These are phyloP conservation scores for Balearica regulorum DNA, from an alignment of 2,797 vertebrate species.

Conservation along the genomic window DNA sequence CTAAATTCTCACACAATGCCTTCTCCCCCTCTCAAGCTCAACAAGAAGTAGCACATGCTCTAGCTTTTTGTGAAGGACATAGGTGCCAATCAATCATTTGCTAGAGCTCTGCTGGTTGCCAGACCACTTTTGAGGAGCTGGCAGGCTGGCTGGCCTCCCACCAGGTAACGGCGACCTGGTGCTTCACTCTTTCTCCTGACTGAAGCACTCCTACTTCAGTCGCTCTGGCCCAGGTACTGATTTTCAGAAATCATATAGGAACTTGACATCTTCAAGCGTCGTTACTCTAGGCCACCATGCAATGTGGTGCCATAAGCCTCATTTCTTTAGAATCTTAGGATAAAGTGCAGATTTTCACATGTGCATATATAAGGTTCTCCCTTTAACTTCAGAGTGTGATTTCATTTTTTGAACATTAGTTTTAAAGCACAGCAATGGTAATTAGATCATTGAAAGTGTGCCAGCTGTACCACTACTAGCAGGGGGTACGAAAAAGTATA, in stretches of 20 bases:
- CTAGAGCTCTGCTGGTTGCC: not conserved
- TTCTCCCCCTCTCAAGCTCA: not conserved
- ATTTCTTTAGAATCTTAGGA: not conserved
- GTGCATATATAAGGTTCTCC: not conserved
- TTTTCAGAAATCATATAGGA: not conserved
- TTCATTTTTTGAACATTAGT: not conserved
- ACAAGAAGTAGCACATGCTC: not conserved
- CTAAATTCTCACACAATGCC: not conserved
- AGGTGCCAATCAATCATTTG: not conserved
- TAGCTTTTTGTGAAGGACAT: not conserved
- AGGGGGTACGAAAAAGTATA: not conserved
- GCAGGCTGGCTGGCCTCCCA: not conserved
- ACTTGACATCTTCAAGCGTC: rapidly evolving
- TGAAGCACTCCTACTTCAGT: not conserved
- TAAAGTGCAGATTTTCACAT: not conserved
- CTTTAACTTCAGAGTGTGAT: not conserved
- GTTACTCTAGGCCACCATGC: not conserved
- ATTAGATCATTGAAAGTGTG: not conserved
- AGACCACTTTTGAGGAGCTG: not conserved
- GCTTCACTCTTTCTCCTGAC: rapidly evolving
- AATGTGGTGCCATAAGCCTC: not conserved
- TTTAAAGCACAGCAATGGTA: not conserved
- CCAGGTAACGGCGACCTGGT: rapidly evolving
- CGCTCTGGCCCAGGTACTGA: not conserved
- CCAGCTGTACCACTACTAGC: rapidly evolving